These are phyloP conservation scores for Tapirus terrestris DNA, from an alignment of 2,113 vertebrate genomes.

Conservation along the genomic window DNA sequence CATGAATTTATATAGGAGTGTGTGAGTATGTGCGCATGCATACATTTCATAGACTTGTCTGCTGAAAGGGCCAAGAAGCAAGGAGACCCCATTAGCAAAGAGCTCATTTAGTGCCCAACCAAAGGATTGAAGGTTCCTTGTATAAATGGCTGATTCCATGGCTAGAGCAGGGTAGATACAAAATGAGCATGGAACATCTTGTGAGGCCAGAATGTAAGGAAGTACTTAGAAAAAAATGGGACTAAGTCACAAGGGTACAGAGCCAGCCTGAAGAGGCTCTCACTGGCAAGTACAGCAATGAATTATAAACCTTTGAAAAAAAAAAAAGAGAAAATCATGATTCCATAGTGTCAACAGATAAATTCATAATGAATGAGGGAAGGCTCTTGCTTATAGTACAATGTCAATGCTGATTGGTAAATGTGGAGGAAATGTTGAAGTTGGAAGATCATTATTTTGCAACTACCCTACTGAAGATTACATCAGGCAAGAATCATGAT, in stretches of 20 bases:
- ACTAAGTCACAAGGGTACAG: not conserved
- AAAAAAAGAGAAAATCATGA: not conserved
- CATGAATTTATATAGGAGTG: not conserved
- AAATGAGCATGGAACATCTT: not conserved
- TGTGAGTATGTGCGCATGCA: not conserved
- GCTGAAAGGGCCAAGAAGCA: not conserved
- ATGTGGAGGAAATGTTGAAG: not conserved
- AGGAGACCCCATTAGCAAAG: not conserved
- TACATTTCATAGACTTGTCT: not conserved
- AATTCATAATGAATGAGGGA: not conserved
- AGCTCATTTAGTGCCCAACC: not conserved
- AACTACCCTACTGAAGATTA: not conserved
- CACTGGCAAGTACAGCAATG: not conserved
- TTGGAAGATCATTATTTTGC: not conserved
- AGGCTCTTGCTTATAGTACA: not conserved
- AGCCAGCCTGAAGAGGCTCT: not conserved
- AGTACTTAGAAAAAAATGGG: not conserved
- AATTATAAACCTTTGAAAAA: not conserved
- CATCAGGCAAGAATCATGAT: not conserved
- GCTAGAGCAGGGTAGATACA: not conserved
- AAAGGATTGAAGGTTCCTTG: not conserved
- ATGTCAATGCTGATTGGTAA: not conserved
- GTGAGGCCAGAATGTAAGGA: not conserved
- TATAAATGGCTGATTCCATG: not conserved
- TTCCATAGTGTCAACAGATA: not conserved